Conservation (phyloP, 2,797 vertebrate species). For the Tarsius wallacei region DNA sequence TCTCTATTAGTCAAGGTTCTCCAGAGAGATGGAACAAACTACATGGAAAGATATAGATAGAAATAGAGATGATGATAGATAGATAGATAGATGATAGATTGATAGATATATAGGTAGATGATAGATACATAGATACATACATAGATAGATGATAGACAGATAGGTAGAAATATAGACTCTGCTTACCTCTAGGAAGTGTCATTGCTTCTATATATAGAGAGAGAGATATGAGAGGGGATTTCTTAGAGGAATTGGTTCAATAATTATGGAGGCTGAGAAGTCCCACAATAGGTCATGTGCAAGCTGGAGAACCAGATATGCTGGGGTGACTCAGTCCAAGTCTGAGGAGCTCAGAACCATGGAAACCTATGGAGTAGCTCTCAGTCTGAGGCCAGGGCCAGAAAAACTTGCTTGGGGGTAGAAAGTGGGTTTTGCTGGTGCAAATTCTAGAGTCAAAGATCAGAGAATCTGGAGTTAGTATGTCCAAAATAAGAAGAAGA, state of each 20-base stretch:
- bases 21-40: not conserved
- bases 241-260: not conserved
- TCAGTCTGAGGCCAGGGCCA: not conserved
- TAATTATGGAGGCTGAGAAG: not conserved
- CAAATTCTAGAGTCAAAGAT: not conserved
- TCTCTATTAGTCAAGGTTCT: not conserved
- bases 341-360: not conserved
- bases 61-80: not conserved
- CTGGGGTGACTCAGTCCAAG: not conserved
- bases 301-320: not conserved
- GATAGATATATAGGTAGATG: too few species aligned
- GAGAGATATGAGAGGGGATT: not conserved
- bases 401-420: not conserved
- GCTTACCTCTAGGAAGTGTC: too few species aligned
- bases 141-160: not conserved
- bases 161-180: too few species aligned
- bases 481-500: not conserved
- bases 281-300: not conserved
- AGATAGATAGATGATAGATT: too few species aligned
- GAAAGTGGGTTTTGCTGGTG: not conserved
- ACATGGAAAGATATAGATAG: not conserved
- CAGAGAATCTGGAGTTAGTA: not conserved
- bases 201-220: too few species aligned
- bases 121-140: too few species aligned
- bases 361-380: not conserved